Conservation (phyloP, 2,113 vertebrate species). For the Nannobrachium achirus region DNA sequence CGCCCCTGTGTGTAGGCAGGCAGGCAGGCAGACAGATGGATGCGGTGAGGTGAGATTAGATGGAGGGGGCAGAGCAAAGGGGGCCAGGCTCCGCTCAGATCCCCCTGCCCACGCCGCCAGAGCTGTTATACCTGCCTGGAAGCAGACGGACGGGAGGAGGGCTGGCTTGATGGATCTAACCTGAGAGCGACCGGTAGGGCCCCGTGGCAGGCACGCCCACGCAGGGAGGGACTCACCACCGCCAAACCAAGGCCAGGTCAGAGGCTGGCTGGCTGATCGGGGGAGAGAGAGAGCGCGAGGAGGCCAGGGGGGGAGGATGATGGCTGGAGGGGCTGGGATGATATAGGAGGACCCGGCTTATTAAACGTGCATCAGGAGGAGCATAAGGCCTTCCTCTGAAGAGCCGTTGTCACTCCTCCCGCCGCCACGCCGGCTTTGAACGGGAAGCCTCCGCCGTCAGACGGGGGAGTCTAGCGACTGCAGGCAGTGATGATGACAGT, state of each 20-base stretch:
- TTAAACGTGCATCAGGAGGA: constrained; percentile 76
- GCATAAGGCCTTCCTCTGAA: constrained; percentile 47
- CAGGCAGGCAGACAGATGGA: too few species aligned
- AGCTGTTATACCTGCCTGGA: too few species aligned
- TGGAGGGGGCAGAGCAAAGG: too few species aligned
- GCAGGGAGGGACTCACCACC: constrained; percentile 57
- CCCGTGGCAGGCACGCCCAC: constrained; percentile 66
- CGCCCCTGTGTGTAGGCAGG: too few species aligned
- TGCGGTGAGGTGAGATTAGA: too few species aligned
- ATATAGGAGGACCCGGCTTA: constrained; percentile 74
- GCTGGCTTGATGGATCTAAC: constrained; percentile 69
- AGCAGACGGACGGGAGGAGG: too few species aligned
- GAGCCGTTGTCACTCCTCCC: too few species aligned
- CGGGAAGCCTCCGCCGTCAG: constrained; percentile 45
- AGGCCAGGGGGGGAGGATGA: neutral
- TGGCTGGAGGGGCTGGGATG: constrained; percentile 56
- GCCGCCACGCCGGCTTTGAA: constrained; percentile 46
- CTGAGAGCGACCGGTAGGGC: constrained; percentile 47
- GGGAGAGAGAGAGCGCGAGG: constrained; percentile 29
- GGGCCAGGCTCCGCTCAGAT: too few species aligned
- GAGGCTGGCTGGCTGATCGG: constrained; percentile 67
- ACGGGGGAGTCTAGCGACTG: constrained; percentile 52
- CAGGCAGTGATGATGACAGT: constrained; percentile 65
- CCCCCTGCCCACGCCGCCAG: too few species aligned
- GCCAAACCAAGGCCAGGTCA: constrained; percentile 68